Evolutionary conservation across 2,113 vertebrate species (phyloP), one percentile per base, ranked within the genome.

Genomic region (Apeltes quadracus): DNA sequence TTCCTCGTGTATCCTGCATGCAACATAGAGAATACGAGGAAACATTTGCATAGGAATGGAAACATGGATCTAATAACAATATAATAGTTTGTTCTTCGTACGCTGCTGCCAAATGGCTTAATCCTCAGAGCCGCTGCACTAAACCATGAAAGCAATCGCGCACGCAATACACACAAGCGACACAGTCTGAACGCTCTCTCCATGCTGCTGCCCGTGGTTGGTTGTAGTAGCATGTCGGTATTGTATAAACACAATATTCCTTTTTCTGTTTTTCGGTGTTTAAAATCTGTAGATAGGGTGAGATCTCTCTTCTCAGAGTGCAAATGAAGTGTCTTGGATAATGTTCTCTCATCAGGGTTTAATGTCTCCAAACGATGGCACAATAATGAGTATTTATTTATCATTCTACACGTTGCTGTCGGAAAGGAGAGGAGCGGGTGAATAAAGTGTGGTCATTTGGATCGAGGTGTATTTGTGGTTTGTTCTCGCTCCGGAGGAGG

Each of bases 171-270:
- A 72, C 64, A 56, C 12, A 72, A 12, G 36, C 1, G 1, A 32
- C 63, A 70, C 74, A 46, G 79, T 86, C 36, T 77, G 72, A 79
- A 81, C 69, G 79, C 79, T 88, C 56, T 78, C 69, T 81, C 68
- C 68, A 62, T 79, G 89, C 88, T 87, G 85, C 89, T 89, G 86
- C 80, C 81, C 46, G 80, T 89, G 84, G 84, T 89, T 88, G 83
- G 80, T 89, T 69, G 83, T 90, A 80, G 88, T 89, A 76, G 85
- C 86, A 89, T 89, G 91, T 91, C 76, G 84, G 79, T 85, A 78
- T 53, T 90, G 85, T 87, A 86, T 86, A 79, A 59, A 82, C 51
- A 71, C 69, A 67, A 22, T 79, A 78, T 69, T 81, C 22, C 46
- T 74, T 79, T n/a, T 83, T 78, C 70, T 80, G 68, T 83, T 83